Percentiles rank a stretch among this genome's conserved stretches.
Conservation (phyloP, 2,113 vertebrate genomes). For the Hemibagrus wyckioides region DNA sequence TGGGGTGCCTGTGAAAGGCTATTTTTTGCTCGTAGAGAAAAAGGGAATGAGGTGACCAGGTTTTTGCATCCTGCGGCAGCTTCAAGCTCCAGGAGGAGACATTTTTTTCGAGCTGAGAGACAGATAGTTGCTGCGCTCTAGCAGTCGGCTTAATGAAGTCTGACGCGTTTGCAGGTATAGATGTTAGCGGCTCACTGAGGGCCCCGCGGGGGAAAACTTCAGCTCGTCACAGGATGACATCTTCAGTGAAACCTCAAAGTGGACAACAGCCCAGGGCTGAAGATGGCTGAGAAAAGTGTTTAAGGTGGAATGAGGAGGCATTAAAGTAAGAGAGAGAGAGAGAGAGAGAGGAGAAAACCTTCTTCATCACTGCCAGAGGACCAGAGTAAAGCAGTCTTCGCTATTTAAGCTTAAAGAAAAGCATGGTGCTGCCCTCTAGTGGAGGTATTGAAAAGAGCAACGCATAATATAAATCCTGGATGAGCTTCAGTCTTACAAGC, state of each 20-base stretch:
- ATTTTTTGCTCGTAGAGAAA: conserved; percentile 3
- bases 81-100: conserved; percentile 13
- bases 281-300: conserved; percentile 24
- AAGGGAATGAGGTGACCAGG: conserved; percentile 24
- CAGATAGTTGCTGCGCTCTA: background rate
- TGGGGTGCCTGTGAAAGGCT: conserved; percentile 4
- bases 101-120: conserved; percentile 21
- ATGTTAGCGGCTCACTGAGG: conserved; percentile 8
- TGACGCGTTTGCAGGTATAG: conserved; percentile 37
- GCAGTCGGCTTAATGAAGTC: conserved; percentile 10
- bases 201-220: background rate
- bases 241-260: background rate
- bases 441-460: background rate
- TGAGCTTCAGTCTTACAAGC: background rate
- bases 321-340: conserved; percentile 18
- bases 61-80: conserved; percentile 13
- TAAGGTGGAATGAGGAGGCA: conserved; percentile 29
- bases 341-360: conserved; percentile 11
- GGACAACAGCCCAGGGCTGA: background rate
- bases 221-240: background rate
- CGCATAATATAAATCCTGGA: background rate
- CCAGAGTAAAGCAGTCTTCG: conserved; percentile 2
- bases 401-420: background rate
- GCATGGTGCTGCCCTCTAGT: conserved; percentile 40
- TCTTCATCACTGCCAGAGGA: conserved; percentile 31